Conservation (phyloP, 2,888 invertebrate genomes). For the Eristalis intricaria region DNA sequence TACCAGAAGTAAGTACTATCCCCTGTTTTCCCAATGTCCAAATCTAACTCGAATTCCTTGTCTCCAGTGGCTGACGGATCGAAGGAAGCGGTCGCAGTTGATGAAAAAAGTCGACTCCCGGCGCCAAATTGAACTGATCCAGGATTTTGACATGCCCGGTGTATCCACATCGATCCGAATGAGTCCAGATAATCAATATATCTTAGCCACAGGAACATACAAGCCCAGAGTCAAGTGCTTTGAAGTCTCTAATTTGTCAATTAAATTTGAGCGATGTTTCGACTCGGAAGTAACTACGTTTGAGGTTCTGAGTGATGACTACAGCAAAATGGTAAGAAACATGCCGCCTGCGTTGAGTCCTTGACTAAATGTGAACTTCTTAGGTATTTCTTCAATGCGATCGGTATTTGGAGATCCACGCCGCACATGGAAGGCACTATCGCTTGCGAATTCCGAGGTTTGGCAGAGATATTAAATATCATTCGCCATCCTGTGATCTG, state of each 20-base stretch:
- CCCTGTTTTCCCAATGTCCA: neutral
- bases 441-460: constrained; percentile 95
- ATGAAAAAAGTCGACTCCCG: constrained; percentile 95
- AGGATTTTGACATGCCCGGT: constrained; percentile 99
- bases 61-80: constrained; percentile 91
- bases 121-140: constrained; percentile 96
- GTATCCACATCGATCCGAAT: constrained; percentile 92
- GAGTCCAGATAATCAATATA: constrained; percentile 95
- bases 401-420: constrained; percentile 97
- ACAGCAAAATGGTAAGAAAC: constrained; percentile 88
- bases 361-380: neutral
- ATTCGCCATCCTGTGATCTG: constrained; percentile 94
- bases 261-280: constrained; percentile 98
- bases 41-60: neutral
- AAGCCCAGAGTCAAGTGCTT: constrained; percentile 98
- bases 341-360: neutral
- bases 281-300: constrained; percentile 98
- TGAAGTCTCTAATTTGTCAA: constrained; percentile 96
- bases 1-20: constrained; percentile 92
- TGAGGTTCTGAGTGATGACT: constrained; percentile 96
- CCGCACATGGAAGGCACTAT: constrained; percentile 95
- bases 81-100: constrained; percentile 89
- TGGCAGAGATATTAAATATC: constrained; percentile 96
- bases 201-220: constrained; percentile 96
- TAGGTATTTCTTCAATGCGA: constrained; percentile 89